These are phyloP conservation scores for Ashinkailepas kermadecensis DNA, from an alignment of 2,888 invertebrate genomes.

Conservation along the genomic window DNA sequence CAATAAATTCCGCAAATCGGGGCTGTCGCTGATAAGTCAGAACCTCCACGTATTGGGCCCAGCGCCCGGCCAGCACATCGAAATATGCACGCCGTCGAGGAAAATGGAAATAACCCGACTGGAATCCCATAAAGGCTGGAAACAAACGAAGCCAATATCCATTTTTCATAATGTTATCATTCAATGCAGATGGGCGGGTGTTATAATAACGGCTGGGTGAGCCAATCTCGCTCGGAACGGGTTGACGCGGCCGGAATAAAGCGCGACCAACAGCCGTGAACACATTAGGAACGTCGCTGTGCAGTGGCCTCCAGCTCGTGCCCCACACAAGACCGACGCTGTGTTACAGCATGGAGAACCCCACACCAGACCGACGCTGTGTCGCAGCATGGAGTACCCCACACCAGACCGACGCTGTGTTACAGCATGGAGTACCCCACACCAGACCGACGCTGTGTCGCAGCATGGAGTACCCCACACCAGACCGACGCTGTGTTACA, in stretches of 20 bases:
- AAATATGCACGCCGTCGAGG: slow-evolving; percentile 4
- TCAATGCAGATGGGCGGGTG: slow-evolving; percentile 18
- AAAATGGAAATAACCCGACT: slow-evolving; percentile 21
- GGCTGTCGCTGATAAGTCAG: slow-evolving; percentile 4
- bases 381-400: too few relatives aligned
- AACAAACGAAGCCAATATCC: slow-evolving; percentile 23
- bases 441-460: too few relatives aligned
- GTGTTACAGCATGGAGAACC: too few relatives aligned
- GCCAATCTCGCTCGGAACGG: slow-evolving; percentile 8
- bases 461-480: too few relatives aligned
- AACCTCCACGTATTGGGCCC: not conserved
- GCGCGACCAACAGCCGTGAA: slow-evolving; percentile 5
- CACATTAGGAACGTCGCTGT: not conserved
- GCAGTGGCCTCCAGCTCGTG: not conserved
- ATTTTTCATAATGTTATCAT: slow-evolving; percentile 23
- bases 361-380: too few relatives aligned
- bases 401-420: too few relatives aligned
- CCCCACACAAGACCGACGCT: too few relatives aligned
- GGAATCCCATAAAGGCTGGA: slow-evolving; percentile 22
- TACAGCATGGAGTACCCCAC: too few relatives aligned
- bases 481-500: too few relatives aligned
- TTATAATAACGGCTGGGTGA: not conserved
- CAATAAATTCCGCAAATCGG: slow-evolving; percentile 12
- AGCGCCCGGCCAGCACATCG: not conserved
- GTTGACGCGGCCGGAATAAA: slow-evolving; percentile 17